Evolutionary conservation across 1,140 invertebrate species (phyloP), one percentile per base, ranked within the genome.

Genomic region (Heterodera carotae): DNA sequence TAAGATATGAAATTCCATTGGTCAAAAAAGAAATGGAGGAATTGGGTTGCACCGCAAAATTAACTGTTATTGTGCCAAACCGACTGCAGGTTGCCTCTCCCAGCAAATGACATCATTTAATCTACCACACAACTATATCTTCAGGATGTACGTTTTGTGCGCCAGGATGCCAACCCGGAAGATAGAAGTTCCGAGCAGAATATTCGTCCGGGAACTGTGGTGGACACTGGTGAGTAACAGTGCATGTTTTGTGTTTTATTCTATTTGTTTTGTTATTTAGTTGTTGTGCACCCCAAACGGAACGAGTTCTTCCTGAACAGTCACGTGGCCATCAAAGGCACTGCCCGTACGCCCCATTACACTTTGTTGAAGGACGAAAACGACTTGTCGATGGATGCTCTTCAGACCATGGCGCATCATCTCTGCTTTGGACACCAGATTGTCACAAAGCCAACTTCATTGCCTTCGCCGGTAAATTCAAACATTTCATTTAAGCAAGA

Each of bases 351-450:
- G 15, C 77, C 77, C 4, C 77, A 77, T 27, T 78, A 78, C 48
- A 80, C 78, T 33, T n/a, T 78, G 10, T 34, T 78, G 22, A 8
- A 68, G 15, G 77, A 78, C 60, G 77, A 78, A 29, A 78, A 68
- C 77, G 64, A 78, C 4, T 12, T 78, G 33, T 69, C 75, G 6
- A 66, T 78, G 77, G 77, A 78, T 12, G 29, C 27, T 25, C 56
- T 78, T 31, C 60, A 78, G 18, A 12, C 22, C 12, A 64, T 77
- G 36, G 75, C 64, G 33, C 64, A 77, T 66, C 18, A 7, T 2
- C 53, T 78, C 7, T 68, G 39, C 22, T 79, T 64, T 67, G 76
- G 78, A 12, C 78, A 79, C 66, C 78, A 79, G 34, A 80, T 79
- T 34, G 68, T 79, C 0, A 77, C 62, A 18, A 67, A 56, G 27